These are phyloP conservation scores for Squalus acanthias DNA, from an alignment of 2,797 vertebrate genomes.

Conservation along the genomic window DNA sequence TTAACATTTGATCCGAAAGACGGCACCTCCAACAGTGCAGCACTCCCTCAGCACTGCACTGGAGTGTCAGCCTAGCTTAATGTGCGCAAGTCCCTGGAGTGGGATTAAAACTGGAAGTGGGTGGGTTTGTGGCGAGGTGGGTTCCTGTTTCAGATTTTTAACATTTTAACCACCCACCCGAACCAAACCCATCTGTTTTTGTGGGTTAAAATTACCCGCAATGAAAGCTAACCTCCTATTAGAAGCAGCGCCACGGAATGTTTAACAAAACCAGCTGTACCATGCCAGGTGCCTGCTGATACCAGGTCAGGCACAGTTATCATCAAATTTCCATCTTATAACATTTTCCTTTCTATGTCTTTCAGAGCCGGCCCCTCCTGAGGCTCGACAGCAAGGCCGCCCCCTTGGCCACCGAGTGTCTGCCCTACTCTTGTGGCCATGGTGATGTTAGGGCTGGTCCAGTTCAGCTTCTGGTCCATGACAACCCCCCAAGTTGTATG, in stretches of 20 bases:
- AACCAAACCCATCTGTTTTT: not conserved
- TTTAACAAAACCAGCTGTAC: not conserved
- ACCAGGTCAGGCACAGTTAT: too few species aligned
- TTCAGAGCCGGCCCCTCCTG: not conserved
- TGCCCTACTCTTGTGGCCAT: not conserved
- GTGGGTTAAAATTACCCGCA: not conserved
- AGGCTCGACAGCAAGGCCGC: not conserved
- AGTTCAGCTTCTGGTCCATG: not conserved
- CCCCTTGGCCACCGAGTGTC: not conserved
- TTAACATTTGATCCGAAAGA: too few species aligned
- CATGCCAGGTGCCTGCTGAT: too few species aligned
- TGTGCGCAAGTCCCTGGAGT: too few species aligned
- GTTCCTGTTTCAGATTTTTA: not conserved
- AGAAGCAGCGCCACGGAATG: not conserved
- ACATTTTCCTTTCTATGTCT: not conserved
- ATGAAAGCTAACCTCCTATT: not conserved
- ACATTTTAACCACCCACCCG: not conserved
- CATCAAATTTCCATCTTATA: not conserved
- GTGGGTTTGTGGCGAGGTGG: not conserved
- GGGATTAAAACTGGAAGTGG: not conserved
- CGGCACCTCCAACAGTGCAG: too few species aligned
- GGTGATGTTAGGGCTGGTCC: not conserved
- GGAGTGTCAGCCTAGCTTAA: too few species aligned
- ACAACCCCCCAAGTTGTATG: not conserved
- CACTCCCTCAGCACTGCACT: too few species aligned